Conservation (phyloP, 2,888 invertebrate species). For the Perithous albicinctus region DNA sequence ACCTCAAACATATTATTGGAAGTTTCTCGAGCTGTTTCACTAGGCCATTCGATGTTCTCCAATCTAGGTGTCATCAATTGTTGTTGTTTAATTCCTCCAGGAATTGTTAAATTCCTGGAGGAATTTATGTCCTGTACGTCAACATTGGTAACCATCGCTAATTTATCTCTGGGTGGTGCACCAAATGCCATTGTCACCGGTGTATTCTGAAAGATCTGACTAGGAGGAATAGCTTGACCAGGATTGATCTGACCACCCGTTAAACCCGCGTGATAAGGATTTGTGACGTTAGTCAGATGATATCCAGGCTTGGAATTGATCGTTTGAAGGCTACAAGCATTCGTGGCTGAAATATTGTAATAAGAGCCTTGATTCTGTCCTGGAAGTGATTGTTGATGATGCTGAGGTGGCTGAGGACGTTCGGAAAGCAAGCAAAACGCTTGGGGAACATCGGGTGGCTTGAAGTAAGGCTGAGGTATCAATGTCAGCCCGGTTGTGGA, state of each 20-base stretch:
- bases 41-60: slow-evolving; percentile 72
- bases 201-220: slow-evolving; percentile 72
- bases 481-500: slow-evolving; percentile 71
- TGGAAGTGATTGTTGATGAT: slow-evolving; percentile 68
- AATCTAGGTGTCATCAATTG: not conserved
- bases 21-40: slow-evolving; percentile 44
- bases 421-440: slow-evolving; percentile 77
- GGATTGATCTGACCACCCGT: slow-evolving; percentile 70
- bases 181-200: slow-evolving; percentile 67
- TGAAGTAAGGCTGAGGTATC: slow-evolving; percentile 78
- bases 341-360: slow-evolving; percentile 75
- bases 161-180: slow-evolving; percentile 70
- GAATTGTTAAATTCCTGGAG: slow-evolving; percentile 34
- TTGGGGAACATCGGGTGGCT: slow-evolving; percentile 76
- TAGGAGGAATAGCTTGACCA: slow-evolving; percentile 8
- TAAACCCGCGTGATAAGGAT: slow-evolving; percentile 70
- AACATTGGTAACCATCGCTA: slow-evolving; percentile 44
- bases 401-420: slow-evolving; percentile 67
- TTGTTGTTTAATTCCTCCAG: slow-evolving; percentile 24
- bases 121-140: slow-evolving; percentile 50
- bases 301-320: slow-evolving; percentile 73
- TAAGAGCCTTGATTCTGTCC: slow-evolving; percentile 70
- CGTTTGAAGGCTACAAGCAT: slow-evolving; percentile 74
- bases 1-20: slow-evolving; percentile 55
- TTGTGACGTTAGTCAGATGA: slow-evolving; percentile 70